Conservation (phyloP, 2,888 invertebrate genomes). For the Amblyteles armatorius region DNA sequence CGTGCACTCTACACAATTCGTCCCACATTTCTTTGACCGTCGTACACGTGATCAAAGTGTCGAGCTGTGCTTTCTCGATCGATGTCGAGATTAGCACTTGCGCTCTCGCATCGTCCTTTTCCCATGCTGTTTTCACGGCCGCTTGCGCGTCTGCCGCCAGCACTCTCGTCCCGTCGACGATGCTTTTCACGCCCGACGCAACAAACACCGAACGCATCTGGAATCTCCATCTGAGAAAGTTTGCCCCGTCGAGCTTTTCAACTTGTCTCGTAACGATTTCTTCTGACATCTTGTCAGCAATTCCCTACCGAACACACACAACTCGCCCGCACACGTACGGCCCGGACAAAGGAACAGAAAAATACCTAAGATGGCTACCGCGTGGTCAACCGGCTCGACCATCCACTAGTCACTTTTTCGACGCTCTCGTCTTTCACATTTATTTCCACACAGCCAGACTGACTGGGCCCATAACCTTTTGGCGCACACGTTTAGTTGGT, state of each 20-base stretch:
- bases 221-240: slow-evolving; percentile 66
- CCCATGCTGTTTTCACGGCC: slow-evolving; percentile 45
- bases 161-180: slow-evolving; percentile 55
- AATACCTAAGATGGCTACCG: slow-evolving; percentile 25
- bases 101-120: slow-evolving; percentile 61
- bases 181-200: slow-evolving; percentile 26
- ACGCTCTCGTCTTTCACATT: too few relatives aligned
- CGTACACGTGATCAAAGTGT: slow-evolving; percentile 57
- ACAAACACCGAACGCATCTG: slow-evolving; percentile 37
- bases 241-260: slow-evolving; percentile 54
- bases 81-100: slow-evolving; percentile 64
- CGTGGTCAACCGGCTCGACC: background rate
- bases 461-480: slow-evolving; percentile 30
- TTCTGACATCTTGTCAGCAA: slow-evolving; percentile 29
- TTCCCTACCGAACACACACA: background rate
- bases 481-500: background rate
- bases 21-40: slow-evolving; percentile 66
- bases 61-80: slow-evolving; percentile 61
- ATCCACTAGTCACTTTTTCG: background rate
- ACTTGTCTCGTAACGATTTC: slow-evolving; percentile 26
- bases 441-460: background rate
- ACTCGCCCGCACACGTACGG: background rate
- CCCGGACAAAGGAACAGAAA: background rate
- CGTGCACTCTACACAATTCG: slow-evolving; percentile 50
- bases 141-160: slow-evolving; percentile 13